Base-by-base conservation (phyloP, 37 sponge, comb jelly and placozoan species). In the Cliona cf. orientalis region DNA sequence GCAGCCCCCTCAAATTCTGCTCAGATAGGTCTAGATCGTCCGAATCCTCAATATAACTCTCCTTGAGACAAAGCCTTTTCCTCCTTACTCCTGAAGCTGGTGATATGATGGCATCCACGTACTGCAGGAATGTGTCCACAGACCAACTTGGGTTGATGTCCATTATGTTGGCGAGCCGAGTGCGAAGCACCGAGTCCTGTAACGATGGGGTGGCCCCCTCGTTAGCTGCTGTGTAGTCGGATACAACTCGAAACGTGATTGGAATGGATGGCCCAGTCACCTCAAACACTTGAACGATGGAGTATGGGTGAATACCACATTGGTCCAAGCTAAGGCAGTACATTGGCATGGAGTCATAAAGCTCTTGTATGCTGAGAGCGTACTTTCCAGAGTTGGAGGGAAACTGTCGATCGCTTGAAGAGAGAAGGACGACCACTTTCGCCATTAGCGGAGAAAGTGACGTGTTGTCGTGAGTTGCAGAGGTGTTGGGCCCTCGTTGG, bases 111-210 rank as follows among this genome's bases (percentile, higher is more conserved):
- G 86, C 80, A 49, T 86, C 86, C 5, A 79, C 46, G 37, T 86
- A 86, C 25, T 70, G 79, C 7, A 78, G 44, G 58, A 86, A 72
- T 2, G 86, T 86, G 66, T 45, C 4, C 22, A 86, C 6, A 6
- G 86, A 66, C 86, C 86, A 86, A 33, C 46, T n/a, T 23, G 86
- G 86, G 56, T 86, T 86, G 44, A 86, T 77, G 56, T 86, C 86
- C 86, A 86, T 86, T 37, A 86, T 68, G 73, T 86, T 86, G 1
- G 72, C 72, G 3, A 62, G 64, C 3, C 77, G 80, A 2, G 66
- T 71, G 0, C 58, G 72, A 31, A 42, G 46, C 0, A 5, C 26
- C 11, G 34, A 19, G 2, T 5, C 33, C 22, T 53, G 32, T n/a
- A n/a, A n/a, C 2, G 2, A 21, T 25, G 3, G 49, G 0, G 2